Base-by-base conservation (phyloP, 2,113 vertebrate genomes). In the Brienomyrus longianalis region DNA sequence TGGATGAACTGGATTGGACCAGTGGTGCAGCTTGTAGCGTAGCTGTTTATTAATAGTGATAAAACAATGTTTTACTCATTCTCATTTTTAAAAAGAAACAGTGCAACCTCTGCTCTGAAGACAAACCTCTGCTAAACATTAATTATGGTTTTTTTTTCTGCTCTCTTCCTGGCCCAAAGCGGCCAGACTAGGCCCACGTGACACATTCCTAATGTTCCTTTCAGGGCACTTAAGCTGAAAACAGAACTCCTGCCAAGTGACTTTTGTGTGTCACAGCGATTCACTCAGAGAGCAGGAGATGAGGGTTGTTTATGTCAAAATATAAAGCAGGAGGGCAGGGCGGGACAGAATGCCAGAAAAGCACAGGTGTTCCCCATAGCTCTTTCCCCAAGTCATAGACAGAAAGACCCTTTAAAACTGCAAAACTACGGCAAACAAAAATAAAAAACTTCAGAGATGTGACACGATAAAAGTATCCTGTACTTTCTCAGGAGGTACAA, bases 281-380 rank as follows among this genome's bases (percentile, higher is more conserved):
- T 9, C 39, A 13, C 8, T 23, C 45, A 9, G 83, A 27, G 45
- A 84, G 15, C 77, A 48, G 39, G 83, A 84, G 39, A n/a, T 84
- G 45, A 45, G 43, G 45, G 83, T 21, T 84, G 83, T 48, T 84
- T 84, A 84, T 84, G 83, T 84, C 43, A 84, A 84, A 84, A 84
- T 43, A 84, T 84, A 23, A 84, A 45, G 39, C 7, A 84, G 8
- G 31, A 17, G 39, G 45, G 39, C 83, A 47, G 43, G 35, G 13
- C 2, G 7, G 83, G 83, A n/a, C 19, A 11, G 43, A 48, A n/a
- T 39, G 19, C 17, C n/a, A 19, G 43, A n/a, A 48, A 48, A 23
- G 43, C 3, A 48, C 80, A 47, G 80, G 39, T 23, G 39, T 9
- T 23, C 27, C 80, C 21, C 17, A 47, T 17, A 83, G 45, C 3